Evolutionary conservation across 1,140 invertebrate species (phyloP).

Genomic region (Drosophila guanche): DNA sequence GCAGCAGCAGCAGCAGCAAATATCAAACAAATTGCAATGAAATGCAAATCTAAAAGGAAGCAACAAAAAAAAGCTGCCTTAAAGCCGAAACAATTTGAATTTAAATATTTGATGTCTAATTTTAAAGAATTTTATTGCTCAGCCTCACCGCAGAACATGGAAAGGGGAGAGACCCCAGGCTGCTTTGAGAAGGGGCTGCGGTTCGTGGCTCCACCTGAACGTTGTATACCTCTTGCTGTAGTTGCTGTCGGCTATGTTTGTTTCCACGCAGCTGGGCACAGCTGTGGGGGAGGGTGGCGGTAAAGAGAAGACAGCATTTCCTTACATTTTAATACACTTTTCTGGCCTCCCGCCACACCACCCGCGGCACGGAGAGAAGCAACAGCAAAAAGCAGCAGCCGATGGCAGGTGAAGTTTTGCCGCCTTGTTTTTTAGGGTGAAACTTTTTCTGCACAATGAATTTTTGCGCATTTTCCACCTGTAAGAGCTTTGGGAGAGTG

Average conservation of each 20-base stretch:
- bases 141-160: conserved; percentile 24
- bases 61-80: conserved; percentile 41
- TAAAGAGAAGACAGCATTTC: conserved; percentile 42
- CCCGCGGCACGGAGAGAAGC: conserved; percentile 4
- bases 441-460: conserved; percentile 82
- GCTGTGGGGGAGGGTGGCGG: conserved; percentile 39
- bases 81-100: conserved; percentile 61
- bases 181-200: conserved; percentile 25
- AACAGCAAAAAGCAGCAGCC: conserved; percentile 74
- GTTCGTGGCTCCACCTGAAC: not conserved
- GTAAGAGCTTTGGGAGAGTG: conserved; percentile 51
- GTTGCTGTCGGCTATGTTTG: conserved; percentile 39
- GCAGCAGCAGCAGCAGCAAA: conserved; percentile 43
- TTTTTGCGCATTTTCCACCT: conserved; percentile 81
- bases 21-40: conserved; percentile 79
- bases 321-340: conserved; percentile 79
- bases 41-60: conserved; percentile 72
- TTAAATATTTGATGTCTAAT: conserved; percentile 76
- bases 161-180: conserved; percentile 36
- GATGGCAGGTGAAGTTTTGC: conserved; percentile 54
- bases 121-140: conserved; percentile 50
- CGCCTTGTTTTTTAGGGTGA: conserved; percentile 24
- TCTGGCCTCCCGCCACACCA: conserved; percentile 18
- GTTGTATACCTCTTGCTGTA: conserved; percentile 24
- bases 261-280: conserved; percentile 77